Percentiles rank a stretch among this genome's conserved stretches.
These are phyloP conservation scores for Thermophis baileyi DNA, from an alignment of 2,113 vertebrate genomes.

Conservation along the genomic window DNA sequence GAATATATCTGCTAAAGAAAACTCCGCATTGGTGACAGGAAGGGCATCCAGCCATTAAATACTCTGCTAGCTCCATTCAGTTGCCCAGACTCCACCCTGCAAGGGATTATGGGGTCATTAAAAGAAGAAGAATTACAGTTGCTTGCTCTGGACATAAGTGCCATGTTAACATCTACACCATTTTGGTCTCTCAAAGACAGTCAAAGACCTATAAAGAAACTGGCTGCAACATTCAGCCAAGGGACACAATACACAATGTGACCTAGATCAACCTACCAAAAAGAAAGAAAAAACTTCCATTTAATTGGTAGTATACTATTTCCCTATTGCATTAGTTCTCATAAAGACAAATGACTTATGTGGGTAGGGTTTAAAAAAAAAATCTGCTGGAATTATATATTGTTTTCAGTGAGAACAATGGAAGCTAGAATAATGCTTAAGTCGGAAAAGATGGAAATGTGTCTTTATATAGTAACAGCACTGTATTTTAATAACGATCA, in stretches of 20 bases:
- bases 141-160: background rate
- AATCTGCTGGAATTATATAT: background rate
- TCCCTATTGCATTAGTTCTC: background rate
- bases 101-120: too few species aligned
- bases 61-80: too few species aligned
- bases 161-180: background rate
- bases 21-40: too few species aligned
- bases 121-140: too few species aligned
- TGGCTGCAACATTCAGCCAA: background rate
- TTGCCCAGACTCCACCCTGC: too few species aligned
- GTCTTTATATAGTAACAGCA: background rate
- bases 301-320: background rate
- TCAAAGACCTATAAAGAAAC: background rate
- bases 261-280: background rate
- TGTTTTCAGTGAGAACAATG: background rate
- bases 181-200: background rate
- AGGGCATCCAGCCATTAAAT: too few species aligned
- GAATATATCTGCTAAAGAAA: too few species aligned
- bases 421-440: background rate
- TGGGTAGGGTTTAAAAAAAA: background rate
- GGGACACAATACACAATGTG: background rate
- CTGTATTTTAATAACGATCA: conserved; percentile 13
- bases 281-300: background rate
- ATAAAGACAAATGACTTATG: background rate
- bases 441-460: background rate